Conservation (phyloP, 2,113 vertebrate genomes). For the Campylomormyrus tamandua region DNA sequence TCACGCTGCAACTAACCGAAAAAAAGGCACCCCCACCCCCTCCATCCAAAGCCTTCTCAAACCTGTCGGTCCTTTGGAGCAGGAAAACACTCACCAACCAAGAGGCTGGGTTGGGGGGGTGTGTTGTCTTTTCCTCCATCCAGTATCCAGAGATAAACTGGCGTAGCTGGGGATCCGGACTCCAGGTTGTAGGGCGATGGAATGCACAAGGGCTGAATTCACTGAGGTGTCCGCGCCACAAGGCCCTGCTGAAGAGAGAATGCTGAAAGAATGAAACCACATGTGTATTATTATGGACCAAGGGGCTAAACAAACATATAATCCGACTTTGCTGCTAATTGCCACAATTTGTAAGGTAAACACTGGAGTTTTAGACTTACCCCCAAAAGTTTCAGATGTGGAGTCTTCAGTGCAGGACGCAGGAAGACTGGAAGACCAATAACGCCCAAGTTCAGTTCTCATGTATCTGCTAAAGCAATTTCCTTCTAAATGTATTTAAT, state of each 20-base stretch:
- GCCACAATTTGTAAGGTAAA: slow-evolving; percentile 57
- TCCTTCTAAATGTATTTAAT: slow-evolving; percentile 63
- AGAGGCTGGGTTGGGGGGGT: not conserved
- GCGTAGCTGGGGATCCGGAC: not conserved
- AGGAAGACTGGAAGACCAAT: slow-evolving; percentile 29
- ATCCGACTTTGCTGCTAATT: slow-evolving; percentile 51
- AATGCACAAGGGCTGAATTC: slow-evolving; percentile 26
- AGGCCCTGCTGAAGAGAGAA: slow-evolving; percentile 30
- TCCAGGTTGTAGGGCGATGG: not conserved
- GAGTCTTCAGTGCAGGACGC: slow-evolving; percentile 31
- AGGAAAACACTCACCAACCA: slow-evolving; percentile 11
- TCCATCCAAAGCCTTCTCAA: not conserved
- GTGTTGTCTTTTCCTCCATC: not conserved
- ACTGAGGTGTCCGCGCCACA: slow-evolving; percentile 31
- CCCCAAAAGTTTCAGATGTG: slow-evolving; percentile 41
- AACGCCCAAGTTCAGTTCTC: slow-evolving; percentile 34
- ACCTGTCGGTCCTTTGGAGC: not conserved
- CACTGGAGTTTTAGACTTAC: slow-evolving; percentile 47
- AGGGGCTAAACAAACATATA: slow-evolving; percentile 33
- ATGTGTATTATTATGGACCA: slow-evolving; percentile 47
- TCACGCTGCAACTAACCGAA: not conserved
- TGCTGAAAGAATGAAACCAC: slow-evolving; percentile 47
- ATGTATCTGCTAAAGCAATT: slow-evolving; percentile 65
- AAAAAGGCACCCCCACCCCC: not conserved
- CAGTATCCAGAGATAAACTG: slow-evolving; percentile 9